phyloP scores from a whole-genome alignment of 2,888 invertebrate species.

The Brachylomia viminalis region DNA sequence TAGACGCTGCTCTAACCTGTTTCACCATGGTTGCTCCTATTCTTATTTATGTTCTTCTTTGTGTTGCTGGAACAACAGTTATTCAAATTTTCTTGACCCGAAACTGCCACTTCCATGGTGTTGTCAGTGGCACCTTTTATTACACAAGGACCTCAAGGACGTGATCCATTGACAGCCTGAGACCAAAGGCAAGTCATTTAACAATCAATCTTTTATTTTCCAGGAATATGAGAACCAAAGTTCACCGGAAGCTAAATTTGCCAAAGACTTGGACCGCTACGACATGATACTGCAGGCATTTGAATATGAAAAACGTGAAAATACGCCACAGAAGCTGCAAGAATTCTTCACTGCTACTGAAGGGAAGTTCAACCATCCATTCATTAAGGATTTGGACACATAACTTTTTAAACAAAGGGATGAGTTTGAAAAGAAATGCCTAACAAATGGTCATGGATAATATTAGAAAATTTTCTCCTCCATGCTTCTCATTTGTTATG shows the following conservation, averaged over 20 bases:
- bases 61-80: too few species aligned
- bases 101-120: too few species aligned
- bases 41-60: too few species aligned
- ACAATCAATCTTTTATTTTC: constrained; percentile 62
- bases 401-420: constrained; percentile 92
- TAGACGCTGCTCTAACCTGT: too few species aligned
- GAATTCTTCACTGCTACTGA: constrained; percentile 96
- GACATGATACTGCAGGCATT: constrained; percentile 98
- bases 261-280: constrained; percentile 98
- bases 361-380: constrained; percentile 94
- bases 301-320: constrained; percentile 96
- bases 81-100: too few species aligned
- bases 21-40: too few species aligned
- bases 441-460: constrained; percentile 79
- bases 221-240: constrained; percentile 97
- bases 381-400: constrained; percentile 91
- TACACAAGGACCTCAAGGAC: too few species aligned
- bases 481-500: constrained; percentile 33
- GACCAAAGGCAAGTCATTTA: not conserved
- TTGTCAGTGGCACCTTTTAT: too few species aligned
- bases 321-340: constrained; percentile 93
- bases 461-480: constrained; percentile 28
- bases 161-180: not conserved
- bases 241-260: constrained; percentile 96
- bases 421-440: constrained; percentile 82